phyloP scores from a whole-genome alignment of 2,888 invertebrate species.

The Mythimna lalbum region DNA sequence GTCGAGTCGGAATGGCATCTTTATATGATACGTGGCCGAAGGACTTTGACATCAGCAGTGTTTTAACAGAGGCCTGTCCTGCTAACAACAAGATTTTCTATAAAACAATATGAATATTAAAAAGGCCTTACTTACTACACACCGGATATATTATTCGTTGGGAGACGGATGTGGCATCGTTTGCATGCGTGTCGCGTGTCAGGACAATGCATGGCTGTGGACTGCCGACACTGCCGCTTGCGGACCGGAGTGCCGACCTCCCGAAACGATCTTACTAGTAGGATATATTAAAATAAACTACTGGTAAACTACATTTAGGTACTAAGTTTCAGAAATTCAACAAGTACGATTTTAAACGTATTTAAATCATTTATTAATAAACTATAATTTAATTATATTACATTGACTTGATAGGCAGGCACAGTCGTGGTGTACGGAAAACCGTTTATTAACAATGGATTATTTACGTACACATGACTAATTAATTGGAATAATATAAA shows the following conservation, averaged over 20 bases:
- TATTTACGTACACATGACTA: slow-evolving; percentile 27
- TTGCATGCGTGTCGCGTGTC: slow-evolving; percentile 82
- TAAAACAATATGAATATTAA: slow-evolving; percentile 56
- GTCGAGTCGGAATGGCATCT: slow-evolving; percentile 1
- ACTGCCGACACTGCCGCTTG: slow-evolving; percentile 7
- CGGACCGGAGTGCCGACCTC: slow-evolving; percentile 37
- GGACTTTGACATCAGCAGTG: slow-evolving; percentile 23
- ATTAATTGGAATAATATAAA: slow-evolving; percentile 18
- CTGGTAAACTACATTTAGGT: slow-evolving; percentile 5
- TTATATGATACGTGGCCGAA: slow-evolving; percentile 4
- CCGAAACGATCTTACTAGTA: slow-evolving; percentile 59
- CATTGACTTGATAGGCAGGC: not conserved
- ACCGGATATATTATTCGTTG: slow-evolving; percentile 85
- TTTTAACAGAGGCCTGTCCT: slow-evolving; percentile 12
- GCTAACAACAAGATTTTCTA: slow-evolving; percentile 49
- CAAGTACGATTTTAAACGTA: not conserved
- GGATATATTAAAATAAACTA: slow-evolving; percentile 46
- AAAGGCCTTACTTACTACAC: slow-evolving; percentile 65
- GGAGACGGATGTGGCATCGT: slow-evolving; percentile 85
- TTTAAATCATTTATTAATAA: not conserved
- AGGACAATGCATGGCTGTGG: slow-evolving; percentile 64
- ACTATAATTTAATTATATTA: not conserved
- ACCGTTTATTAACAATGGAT: slow-evolving; percentile 12
- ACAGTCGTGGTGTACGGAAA: slow-evolving; percentile 1
- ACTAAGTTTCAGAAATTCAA: not conserved